Evolutionary conservation across 2,797 vertebrate species (phyloP).

Genomic region (Myotis daubentonii): DNA sequence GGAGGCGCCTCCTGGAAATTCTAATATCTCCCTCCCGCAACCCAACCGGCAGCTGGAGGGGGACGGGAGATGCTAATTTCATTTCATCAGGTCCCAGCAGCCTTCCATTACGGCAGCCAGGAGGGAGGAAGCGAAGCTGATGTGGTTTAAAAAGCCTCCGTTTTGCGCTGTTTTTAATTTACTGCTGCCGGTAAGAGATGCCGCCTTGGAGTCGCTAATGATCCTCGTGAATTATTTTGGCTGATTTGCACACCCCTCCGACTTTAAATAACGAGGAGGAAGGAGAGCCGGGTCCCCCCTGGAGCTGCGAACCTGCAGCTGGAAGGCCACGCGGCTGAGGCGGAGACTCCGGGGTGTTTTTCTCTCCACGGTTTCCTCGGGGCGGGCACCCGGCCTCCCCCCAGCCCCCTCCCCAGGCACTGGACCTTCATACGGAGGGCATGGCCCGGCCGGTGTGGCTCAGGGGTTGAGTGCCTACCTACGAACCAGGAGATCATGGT

Average conservation of each 20-base stretch:
- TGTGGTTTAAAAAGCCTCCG: slow-evolving; percentile 80
- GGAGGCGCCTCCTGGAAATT: not conserved
- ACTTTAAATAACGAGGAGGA: slow-evolving; percentile 77
- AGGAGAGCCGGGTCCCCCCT: not conserved
- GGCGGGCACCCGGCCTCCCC: not conserved
- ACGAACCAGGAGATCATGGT: too few species aligned
- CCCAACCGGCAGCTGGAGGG: slow-evolving; percentile 70
- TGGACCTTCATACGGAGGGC: not conserved
- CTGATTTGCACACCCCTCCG: slow-evolving; percentile 82
- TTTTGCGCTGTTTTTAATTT: slow-evolving; percentile 78
- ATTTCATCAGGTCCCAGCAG: slow-evolving; percentile 81
- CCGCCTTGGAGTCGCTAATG: slow-evolving; percentile 80
- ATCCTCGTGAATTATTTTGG: slow-evolving; percentile 84
- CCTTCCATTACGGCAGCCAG: slow-evolving; percentile 75
- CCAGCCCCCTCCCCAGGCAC: too few species aligned
- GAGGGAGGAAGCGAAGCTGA: slow-evolving; percentile 76
- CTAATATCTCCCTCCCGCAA: not conserved
- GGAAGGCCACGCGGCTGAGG: not conserved
- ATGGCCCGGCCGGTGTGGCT: too few species aligned
- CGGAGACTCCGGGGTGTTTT: not conserved
- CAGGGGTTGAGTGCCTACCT: too few species aligned
- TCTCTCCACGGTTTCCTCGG: not conserved
- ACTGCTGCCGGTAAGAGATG: slow-evolving; percentile 75
- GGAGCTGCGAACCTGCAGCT: slow-evolving; percentile 46
- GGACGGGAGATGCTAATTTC: slow-evolving; percentile 83